Evolutionary conservation across 2,797 vertebrate species (phyloP).

Genomic region (Argentina silus): DNA sequence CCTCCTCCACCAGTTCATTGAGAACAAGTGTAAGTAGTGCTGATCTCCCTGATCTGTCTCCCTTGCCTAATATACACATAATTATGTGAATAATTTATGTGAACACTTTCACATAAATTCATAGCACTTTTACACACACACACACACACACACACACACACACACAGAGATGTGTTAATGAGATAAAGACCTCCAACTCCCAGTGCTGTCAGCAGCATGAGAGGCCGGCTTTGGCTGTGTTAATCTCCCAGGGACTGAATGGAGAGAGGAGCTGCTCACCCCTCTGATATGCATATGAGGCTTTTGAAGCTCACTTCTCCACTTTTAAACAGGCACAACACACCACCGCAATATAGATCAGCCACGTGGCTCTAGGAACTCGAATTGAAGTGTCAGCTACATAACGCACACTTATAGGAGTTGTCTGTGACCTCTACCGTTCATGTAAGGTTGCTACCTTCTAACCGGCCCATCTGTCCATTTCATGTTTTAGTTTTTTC

Average conservation of each 20-base stretch:
- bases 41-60: not conserved
- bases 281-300: conserved; percentile 29
- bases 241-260: conserved; percentile 28
- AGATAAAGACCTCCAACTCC: conserved; percentile 15
- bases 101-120: not conserved
- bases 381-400: conserved; percentile 8
- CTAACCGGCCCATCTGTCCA: too few relatives aligned
- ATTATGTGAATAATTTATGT: not conserved
- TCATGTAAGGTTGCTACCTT: not conserved
- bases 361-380: conserved; percentile 1
- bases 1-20: conserved; percentile 95
- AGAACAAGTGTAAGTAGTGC: conserved; percentile 89
- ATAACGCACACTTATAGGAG: not conserved
- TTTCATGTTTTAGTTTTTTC: too few relatives aligned
- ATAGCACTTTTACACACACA: not conserved
- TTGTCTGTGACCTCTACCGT: too few relatives aligned
- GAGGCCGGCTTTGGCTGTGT: conserved; percentile 18
- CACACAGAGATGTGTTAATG: conserved; percentile 5
- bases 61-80: not conserved
- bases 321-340: conserved; percentile 28
- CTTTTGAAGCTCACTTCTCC: conserved; percentile 27
- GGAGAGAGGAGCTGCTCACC: not conserved
- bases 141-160: not conserved
- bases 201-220: conserved; percentile 26
- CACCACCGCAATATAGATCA: conserved; percentile 18